Conservation (phyloP, 2,113 vertebrate genomes). For the Petrocephalus zakoni region DNA sequence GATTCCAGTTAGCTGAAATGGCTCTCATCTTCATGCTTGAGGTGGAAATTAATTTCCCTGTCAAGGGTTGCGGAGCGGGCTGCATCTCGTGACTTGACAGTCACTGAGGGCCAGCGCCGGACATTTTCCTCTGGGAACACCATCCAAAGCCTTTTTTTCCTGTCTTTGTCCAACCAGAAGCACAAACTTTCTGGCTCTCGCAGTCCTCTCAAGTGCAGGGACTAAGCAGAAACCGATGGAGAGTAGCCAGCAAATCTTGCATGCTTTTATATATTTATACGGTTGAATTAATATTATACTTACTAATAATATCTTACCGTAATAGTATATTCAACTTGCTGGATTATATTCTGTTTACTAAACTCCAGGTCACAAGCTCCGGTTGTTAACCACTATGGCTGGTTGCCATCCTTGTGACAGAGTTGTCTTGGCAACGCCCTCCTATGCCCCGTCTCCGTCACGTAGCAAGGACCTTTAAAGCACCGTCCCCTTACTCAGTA, state of each 20-base stretch:
- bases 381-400: neutral
- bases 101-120: neutral
- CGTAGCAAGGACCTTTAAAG: neutral
- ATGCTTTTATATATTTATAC: neutral
- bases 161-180: neutral
- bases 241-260: neutral
- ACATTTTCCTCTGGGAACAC: neutral
- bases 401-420: neutral
- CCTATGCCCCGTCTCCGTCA: neutral
- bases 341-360: neutral
- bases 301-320: neutral
- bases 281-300: neutral
- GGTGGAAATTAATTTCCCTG: neutral
- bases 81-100: neutral
- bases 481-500: neutral
- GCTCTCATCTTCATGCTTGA: neutral
- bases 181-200: neutral
- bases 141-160: neutral
- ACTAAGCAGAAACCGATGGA: neutral
- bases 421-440: neutral
- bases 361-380: neutral
- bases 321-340: neutral
- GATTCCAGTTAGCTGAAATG: neutral
- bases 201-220: neutral
- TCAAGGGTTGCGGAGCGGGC: neutral